Conservation (phyloP, 2,888 invertebrate species). For the Prosopocoilus inquinatus region DNA sequence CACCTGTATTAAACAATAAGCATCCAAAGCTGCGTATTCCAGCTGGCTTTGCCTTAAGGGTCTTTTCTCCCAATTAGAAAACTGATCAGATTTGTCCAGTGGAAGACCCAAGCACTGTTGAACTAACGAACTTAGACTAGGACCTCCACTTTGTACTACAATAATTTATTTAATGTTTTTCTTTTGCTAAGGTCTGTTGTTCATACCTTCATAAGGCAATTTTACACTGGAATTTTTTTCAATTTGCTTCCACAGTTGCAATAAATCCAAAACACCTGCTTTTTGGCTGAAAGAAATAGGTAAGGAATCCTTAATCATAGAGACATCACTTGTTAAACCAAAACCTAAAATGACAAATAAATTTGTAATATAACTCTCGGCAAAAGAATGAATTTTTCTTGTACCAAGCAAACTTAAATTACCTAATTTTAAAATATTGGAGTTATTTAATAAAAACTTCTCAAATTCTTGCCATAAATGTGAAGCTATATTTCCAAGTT, state of each 20-base stretch:
- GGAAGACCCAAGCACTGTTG: slow-evolving; percentile 73
- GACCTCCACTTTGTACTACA: slow-evolving; percentile 25
- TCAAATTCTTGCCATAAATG: slow-evolving; percentile 67
- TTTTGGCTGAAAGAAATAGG: slow-evolving; percentile 54
- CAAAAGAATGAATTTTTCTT: too few species aligned
- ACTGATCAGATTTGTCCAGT: slow-evolving; percentile 84
- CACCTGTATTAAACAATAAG: slow-evolving; percentile 79
- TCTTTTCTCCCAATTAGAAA: slow-evolving; percentile 87
- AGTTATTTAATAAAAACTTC: slow-evolving; percentile 68
- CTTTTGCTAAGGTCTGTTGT: not conserved
- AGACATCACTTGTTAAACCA: slow-evolving; percentile 58
- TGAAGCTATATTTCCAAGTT: slow-evolving; percentile 51
- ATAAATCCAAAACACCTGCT: slow-evolving; percentile 60
- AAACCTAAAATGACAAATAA: slow-evolving; percentile 50
- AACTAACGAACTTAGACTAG: slow-evolving; percentile 70
- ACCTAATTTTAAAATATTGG: slow-evolving; percentile 76
- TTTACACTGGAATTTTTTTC: slow-evolving; percentile 54
- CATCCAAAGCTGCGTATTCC: slow-evolving; percentile 84
- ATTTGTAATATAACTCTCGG: too few species aligned
- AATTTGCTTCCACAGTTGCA: slow-evolving; percentile 60
- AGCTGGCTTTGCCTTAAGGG: slow-evolving; percentile 78
- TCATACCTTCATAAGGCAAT: slow-evolving; percentile 56
- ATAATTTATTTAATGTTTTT: slow-evolving; percentile 2
- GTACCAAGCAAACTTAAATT: slow-evolving; percentile 43
- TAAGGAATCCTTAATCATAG: slow-evolving; percentile 60